Evolutionary conservation across 2,113 vertebrate species (phyloP), one percentile per base, ranked within the genome.

Genomic region (Xyrauchen texanus): DNA sequence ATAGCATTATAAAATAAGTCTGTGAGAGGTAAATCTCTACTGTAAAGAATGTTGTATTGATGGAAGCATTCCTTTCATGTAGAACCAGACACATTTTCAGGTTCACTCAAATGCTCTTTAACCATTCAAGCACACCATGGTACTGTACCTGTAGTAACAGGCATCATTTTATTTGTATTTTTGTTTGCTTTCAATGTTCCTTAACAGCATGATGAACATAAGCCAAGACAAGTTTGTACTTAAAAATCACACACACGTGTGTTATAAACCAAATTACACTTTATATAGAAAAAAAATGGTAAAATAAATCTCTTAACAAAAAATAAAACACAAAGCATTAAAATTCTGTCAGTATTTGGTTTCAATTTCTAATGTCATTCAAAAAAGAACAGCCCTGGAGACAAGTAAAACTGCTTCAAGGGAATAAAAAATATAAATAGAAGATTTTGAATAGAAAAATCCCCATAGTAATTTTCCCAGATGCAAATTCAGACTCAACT

Each of bases 401-500:
- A 51, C 4, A 49, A 13, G 11, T 49, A 2, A 49, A 7, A 12
- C 49, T 51, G 7, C 9, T 42, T 55, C 4, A 44, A 42, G 16
- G 66, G 15, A 15, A 45, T 58, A 34, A 34, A 34, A 34, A 34
- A 34, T 34, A 34, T 71, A 0, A 71, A 58, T 13, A 45, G 8
- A 72, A 10, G 53, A 58, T 34, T 34, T 34, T 34, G 21, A 34
- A 53, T 72, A 5, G 5, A 15, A 46, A 15, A 60, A 6, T 74
- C 71, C 58, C 69, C 9, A 8, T n/a, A 53, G 69, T 72, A 16
- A 60, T 60, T n/a, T 60, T 60, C 69, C 69, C 71, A 62, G 71
- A 62, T 74, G 71, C 58, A 74, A 62, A 74, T 62, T 34, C 11
- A 4, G 11, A 74, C 21, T 62, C 45, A 49, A 21, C 58, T 72